A percentile compares a stretch with the other conserved stretches of the same genome.
Evolutionary conservation across 2,113 vertebrate species (phyloP).

Genomic region (Pimephales promelas): DNA sequence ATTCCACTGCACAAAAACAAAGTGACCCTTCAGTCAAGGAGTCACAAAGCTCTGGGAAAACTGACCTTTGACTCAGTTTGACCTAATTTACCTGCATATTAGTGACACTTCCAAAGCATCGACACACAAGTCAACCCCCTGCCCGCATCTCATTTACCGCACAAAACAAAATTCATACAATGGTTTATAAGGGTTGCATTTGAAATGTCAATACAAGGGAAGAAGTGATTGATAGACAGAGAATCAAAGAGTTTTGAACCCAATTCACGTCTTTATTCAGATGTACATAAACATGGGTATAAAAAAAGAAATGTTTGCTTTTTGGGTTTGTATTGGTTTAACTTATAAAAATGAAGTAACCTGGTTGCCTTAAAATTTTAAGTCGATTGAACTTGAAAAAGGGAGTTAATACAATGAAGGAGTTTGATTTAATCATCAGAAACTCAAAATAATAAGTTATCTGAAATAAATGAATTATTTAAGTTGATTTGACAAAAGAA

Average conservation of each 20-base stretch:
- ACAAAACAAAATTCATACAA: slow-evolving; percentile 29
- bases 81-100: slow-evolving; percentile 72
- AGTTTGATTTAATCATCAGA: too few relatives aligned
- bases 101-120: slow-evolving; percentile 65
- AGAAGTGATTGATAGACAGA: background rate
- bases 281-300: background rate
- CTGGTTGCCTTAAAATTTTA: too few relatives aligned
- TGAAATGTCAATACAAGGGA: slow-evolving; percentile 12
- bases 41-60: slow-evolving; percentile 64
- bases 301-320: too few relatives aligned
- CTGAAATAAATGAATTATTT: too few relatives aligned
- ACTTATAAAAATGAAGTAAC: too few relatives aligned
- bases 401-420: too few relatives aligned
- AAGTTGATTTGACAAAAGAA: too few relatives aligned
- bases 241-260: background rate
- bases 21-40: slow-evolving; percentile 61
- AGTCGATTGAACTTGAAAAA: too few relatives aligned
- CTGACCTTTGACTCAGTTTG: slow-evolving; percentile 70
- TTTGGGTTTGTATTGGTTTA: too few relatives aligned
- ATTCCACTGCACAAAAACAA: slow-evolving; percentile 53
- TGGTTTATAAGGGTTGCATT: slow-evolving; percentile 7
- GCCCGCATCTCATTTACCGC: slow-evolving; percentile 51
- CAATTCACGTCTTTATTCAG: background rate
- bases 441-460: too few relatives aligned
- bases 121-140: slow-evolving; percentile 62